Percentiles rank a stretch among this genome's conserved stretches.
phyloP scores from a whole-genome alignment of 2,797 vertebrate genomes.

The Galago senegalensis region DNA sequence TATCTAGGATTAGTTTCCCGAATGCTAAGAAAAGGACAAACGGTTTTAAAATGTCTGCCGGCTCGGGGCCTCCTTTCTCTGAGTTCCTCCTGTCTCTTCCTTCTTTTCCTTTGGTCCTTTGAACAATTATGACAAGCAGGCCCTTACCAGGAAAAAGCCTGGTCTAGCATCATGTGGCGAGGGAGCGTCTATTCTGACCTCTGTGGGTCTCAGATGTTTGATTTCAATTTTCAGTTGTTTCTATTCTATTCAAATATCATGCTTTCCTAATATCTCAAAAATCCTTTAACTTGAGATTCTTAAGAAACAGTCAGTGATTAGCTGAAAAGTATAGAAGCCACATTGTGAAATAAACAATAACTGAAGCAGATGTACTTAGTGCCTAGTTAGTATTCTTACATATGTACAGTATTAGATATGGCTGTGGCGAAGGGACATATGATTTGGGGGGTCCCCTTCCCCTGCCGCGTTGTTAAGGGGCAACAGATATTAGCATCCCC shows the following conservation, averaged over 20 bases:
- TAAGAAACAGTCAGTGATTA: conserved; percentile 5
- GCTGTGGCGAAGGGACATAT: background rate
- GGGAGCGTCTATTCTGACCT: background rate
- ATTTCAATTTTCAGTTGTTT: conserved; percentile 42
- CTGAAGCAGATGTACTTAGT: background rate
- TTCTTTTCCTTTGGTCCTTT: background rate
- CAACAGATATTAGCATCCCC: background rate
- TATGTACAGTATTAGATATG: background rate
- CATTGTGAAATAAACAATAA: conserved; percentile 22
- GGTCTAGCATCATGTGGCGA: background rate
- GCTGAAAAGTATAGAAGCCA: conserved; percentile 41
- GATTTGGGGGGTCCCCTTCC: background rate
- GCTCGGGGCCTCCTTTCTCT: background rate
- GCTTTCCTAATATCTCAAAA: conserved; percentile 54
- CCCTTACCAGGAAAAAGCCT: background rate
- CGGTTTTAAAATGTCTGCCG: conserved; percentile 11
- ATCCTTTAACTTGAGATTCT: conserved; percentile 56
- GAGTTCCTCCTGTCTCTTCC: background rate
- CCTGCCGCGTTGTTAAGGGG: background rate
- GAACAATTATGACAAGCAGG: background rate
- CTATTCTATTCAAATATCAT: conserved; percentile 38
- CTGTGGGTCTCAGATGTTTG: background rate
- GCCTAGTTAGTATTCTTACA: background rate
- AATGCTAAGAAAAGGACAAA: conserved; percentile 15
- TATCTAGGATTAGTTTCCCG: conserved; percentile 17